These are phyloP conservation scores for Gymnoscelis rufifasciata DNA, from an alignment of 2,888 invertebrate species.

Conservation along the genomic window DNA sequence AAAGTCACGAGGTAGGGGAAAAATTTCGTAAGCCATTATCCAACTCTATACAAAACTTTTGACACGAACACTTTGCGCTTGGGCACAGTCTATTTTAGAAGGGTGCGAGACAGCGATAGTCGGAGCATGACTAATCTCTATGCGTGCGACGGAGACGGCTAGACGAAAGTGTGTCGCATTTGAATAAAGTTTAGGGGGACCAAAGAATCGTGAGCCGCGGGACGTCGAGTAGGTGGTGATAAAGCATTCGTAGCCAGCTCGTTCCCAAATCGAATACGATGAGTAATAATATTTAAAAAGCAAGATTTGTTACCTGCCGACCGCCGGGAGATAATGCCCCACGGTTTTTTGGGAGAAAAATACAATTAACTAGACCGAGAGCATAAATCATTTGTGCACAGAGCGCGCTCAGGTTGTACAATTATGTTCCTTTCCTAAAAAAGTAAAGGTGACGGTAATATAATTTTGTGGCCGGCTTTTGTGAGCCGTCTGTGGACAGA, in stretches of 20 bases:
- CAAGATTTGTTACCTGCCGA: slow-evolving; percentile 78
- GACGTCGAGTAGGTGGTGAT: slow-evolving; percentile 79
- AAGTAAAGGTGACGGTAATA: slow-evolving; percentile 54
- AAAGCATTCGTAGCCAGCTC: slow-evolving; percentile 76
- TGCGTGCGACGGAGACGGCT: slow-evolving; percentile 60
- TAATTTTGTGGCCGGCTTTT: slow-evolving; percentile 47
- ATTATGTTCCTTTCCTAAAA: slow-evolving; percentile 59
- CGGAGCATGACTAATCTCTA: slow-evolving; percentile 46
- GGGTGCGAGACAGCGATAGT: slow-evolving; percentile 64
- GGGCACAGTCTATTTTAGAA: slow-evolving; percentile 77
- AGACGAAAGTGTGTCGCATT: slow-evolving; percentile 71
- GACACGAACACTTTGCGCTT: slow-evolving; percentile 78
- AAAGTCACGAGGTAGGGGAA: slow-evolving; percentile 76
- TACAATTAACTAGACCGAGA: slow-evolving; percentile 73
- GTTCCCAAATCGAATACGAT: slow-evolving; percentile 77
- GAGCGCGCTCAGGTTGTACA: slow-evolving; percentile 68
- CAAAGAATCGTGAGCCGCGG: slow-evolving; percentile 70
- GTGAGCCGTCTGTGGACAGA: slow-evolving; percentile 39
- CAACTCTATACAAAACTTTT: slow-evolving; percentile 75
- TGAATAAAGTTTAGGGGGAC: slow-evolving; percentile 78
- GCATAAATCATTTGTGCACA: slow-evolving; percentile 65
- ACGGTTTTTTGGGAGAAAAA: slow-evolving; percentile 70
- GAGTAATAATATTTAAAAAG: slow-evolving; percentile 79
- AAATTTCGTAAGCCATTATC: slow-evolving; percentile 77
- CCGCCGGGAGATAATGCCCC: slow-evolving; percentile 68